These are phyloP conservation scores for Drosophila sordidula DNA, from an alignment of 2,888 invertebrate genomes.

Conservation along the genomic window DNA sequence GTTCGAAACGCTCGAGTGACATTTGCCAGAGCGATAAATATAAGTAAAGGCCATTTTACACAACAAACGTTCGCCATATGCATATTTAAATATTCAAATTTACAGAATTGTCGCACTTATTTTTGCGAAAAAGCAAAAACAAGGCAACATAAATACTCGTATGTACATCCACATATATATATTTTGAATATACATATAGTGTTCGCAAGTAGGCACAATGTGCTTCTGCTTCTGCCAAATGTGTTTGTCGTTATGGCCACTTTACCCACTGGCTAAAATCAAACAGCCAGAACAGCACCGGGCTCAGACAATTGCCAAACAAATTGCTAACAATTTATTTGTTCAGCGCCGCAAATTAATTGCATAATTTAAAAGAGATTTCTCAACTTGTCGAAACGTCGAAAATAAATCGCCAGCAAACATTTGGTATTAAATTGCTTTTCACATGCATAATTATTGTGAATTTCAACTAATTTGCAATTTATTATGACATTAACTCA, in stretches of 20 bases:
- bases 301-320: slow-evolving; percentile 37
- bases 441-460: background rate
- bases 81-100: slow-evolving; percentile 72
- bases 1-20: slow-evolving; percentile 63
- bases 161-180: background rate
- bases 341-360: slow-evolving; percentile 54
- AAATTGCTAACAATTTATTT: slow-evolving; percentile 54
- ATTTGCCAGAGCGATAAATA: slow-evolving; percentile 72
- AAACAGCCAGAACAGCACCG: slow-evolving; percentile 1
- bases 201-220: background rate
- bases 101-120: slow-evolving; percentile 56
- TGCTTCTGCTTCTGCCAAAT: slow-evolving; percentile 1
- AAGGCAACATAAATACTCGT: background rate
- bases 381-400: slow-evolving; percentile 3
- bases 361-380: slow-evolving; percentile 62
- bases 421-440: background rate
- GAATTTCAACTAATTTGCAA: background rate
- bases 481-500: slow-evolving; percentile 1
- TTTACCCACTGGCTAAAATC: slow-evolving; percentile 25
- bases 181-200: background rate
- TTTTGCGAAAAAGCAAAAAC: slow-evolving; percentile 19
- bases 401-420: slow-evolving; percentile 8
- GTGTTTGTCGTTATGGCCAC: slow-evolving; percentile 21
- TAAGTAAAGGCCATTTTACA: slow-evolving; percentile 69
- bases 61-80: slow-evolving; percentile 47